Evolutionary conservation across 2,888 invertebrate genomes (phyloP), one percentile per base, ranked within the genome.

Genomic region (Pyrochroa serraticornis): DNA sequence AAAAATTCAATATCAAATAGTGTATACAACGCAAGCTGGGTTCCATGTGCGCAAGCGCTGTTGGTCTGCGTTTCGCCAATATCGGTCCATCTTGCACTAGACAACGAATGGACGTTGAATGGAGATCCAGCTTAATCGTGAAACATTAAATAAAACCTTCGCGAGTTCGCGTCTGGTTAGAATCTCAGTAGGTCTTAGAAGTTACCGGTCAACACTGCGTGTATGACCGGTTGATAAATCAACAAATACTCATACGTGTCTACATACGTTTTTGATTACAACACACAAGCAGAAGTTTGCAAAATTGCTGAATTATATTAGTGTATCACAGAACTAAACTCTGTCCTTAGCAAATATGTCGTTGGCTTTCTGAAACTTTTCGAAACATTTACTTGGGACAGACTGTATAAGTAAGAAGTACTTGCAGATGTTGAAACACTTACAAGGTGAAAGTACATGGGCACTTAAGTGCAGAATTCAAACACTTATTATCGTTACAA

Each of bases 281-380:
- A 48, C 37, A 42, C 10, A 57, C 41, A 57, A 51, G 57, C 57
- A 51, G 39, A 39, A 46, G 32, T 46, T 56, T 46, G 35, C 41
- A 50, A 57, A 45, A 41, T 51, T 46, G 50, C 44, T 53, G 53
- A 58, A 58, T 37, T 58, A 36, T 48, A 47, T 22, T 58, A 54
- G 59, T 62, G 62, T 62, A 62, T 62, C 62, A 62, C 62, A 62
- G 62, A 62, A 62, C 56, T 59, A 57, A 50, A 22, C 22, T 22
- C 22, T 22, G 22, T 22, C 22, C 22, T 5, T 14, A 41, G 31
- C 30, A 41, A 41, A 41, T 9, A 9, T 41, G 31, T 31, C 22
- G 22, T 13, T n/a, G 9, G 41, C n/a, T 39, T 39, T 22, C 22
- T 39, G 13, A 9, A 39, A 22, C 22, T 41, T n/a, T 30, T 41